Evolutionary conservation across 2,113 vertebrate species (phyloP), one percentile per base, ranked within the genome.

Genomic region (Aptenodytes patagonicus): DNA sequence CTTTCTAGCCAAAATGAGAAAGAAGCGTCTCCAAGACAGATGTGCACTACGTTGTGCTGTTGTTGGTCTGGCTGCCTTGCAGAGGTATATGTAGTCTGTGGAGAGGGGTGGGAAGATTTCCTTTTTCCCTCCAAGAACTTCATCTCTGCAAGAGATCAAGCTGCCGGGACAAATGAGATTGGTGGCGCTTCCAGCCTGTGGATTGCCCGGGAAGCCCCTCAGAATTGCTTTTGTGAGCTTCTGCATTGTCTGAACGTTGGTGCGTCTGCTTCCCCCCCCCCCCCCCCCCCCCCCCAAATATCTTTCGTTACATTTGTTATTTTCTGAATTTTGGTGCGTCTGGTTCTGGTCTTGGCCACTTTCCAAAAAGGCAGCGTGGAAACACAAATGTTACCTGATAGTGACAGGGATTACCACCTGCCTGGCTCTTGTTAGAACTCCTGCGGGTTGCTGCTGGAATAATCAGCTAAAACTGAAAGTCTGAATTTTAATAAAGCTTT

Each of bases 401-500:
- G 17, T 25, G 44, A 54, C 61, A 83, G n/a, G 76, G 60, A 44
- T 66, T 79, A 31, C 69, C 32, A 29, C 77, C 69, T 78, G 32
- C 72, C 46, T 4, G 14, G 60, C 32, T 57, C 49, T 58, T 60
- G 66, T 62, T 46, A 73, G 89, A 73, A 42, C 22, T 89, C 72
- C 72, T 11, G 10, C 25, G 32, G 52, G 18, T 11, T 47, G 13
- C 44, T 89, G 44, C 52, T 34, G 55, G 26, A 60, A 55, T 84
- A 58, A 79, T 82, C 70, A 57, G 52, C 65, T 85, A 82, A 61
- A 86, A 75, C 21, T 6, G 28, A 46, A 66, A 66, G 26, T 46
- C 69, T 89, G 81, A 62, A 91, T 94, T 87, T 91, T 58, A 95
- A 87, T 83, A 42, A 89, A 55, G 82, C 28, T 83, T 83, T 95